A percentile compares a stretch with the other conserved stretches of the same genome.
phyloP scores from a whole-genome alignment of 2,113 vertebrate species.

The Amblyornis subalaris region DNA sequence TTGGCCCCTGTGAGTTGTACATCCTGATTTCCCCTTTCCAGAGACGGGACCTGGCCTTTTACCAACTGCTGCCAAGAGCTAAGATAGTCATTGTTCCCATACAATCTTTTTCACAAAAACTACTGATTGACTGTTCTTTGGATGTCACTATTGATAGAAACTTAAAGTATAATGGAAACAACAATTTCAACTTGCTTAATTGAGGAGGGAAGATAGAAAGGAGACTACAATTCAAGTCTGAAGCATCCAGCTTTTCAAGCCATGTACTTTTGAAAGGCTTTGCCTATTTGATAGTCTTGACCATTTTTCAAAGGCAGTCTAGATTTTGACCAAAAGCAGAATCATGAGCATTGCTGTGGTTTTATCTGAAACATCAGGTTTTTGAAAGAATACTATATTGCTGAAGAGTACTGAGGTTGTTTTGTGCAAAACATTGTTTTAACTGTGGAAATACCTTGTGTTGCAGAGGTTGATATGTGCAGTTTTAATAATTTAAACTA shows the following conservation, averaged over 20 bases:
- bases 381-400: neutral
- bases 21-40: neutral
- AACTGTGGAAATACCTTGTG: neutral
- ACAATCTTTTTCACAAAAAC: neutral
- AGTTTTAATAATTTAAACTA: neutral
- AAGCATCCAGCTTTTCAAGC: neutral
- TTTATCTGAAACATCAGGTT: neutral
- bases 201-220: neutral
- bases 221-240: neutral
- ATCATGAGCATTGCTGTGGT: neutral
- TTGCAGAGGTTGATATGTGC: neutral
- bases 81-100: neutral
- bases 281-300: neutral
- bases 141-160: neutral
- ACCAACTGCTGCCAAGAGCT: neutral
- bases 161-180: neutral
- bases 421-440: neutral
- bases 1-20: neutral
- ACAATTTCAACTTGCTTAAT: neutral
- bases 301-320: neutral
- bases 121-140: neutral
- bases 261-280: neutral
- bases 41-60: neutral
- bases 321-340: neutral
- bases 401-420: neutral